A percentile compares a stretch with the other conserved stretches of the same genome.
Evolutionary conservation across 2,113 vertebrate species (phyloP).

Genomic region (Crotalus horridus): DNA sequence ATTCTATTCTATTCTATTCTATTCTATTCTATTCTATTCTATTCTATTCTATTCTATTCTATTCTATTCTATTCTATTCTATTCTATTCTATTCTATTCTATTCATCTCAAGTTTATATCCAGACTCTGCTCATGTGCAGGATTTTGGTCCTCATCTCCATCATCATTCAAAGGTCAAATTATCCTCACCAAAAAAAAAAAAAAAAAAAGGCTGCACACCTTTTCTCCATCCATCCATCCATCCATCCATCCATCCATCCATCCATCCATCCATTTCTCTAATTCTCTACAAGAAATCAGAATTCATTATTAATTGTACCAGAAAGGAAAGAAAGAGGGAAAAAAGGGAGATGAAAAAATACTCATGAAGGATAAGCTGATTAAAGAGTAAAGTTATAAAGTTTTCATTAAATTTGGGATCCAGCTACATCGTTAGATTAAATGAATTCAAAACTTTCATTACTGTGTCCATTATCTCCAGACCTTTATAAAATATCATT

Average conservation of each 20-base stretch:
- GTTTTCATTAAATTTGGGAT: conserved; percentile 3
- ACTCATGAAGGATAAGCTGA: background rate
- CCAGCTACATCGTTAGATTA: background rate
- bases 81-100: too few species aligned
- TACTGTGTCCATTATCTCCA: background rate
- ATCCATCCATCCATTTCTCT: background rate
- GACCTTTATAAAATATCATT: conserved; percentile 1
- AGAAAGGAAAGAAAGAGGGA: background rate
- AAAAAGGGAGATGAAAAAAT: background rate
- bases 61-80: too few species aligned
- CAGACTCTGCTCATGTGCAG: background rate
- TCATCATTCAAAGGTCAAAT: background rate
- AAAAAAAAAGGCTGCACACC: background rate
- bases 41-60: too few species aligned
- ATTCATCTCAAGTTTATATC: background rate
- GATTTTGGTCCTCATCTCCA: background rate
- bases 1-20: too few species aligned
- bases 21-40: too few species aligned
- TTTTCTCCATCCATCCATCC: background rate
- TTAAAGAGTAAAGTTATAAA: background rate
- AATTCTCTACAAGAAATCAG: background rate
- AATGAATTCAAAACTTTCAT: background rate
- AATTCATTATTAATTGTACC: background rate
- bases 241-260: background rate
- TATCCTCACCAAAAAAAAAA: background rate